Evolutionary conservation across 2,113 vertebrate species (phyloP).

Genomic region (Clarias magur): DNA sequence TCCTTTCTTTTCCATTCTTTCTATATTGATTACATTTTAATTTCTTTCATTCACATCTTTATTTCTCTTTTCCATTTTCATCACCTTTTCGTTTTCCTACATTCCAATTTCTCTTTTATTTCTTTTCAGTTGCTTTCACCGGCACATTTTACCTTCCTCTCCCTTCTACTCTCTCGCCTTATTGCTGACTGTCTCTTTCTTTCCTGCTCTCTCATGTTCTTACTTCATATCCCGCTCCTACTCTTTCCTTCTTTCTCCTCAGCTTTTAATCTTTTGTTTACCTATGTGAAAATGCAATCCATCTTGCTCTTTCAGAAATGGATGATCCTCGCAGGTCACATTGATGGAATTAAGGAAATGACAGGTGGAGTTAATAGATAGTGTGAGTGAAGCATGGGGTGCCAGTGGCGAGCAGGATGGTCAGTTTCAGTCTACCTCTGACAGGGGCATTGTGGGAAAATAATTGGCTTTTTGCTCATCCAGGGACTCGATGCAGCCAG

Average conservation of each 20-base stretch:
- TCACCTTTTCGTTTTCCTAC: not conserved
- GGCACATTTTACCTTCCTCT: not conserved
- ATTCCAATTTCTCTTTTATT: too few species aligned
- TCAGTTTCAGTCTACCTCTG: slow-evolving; percentile 71
- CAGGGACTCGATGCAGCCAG: slow-evolving; percentile 67
- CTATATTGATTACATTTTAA: not conserved
- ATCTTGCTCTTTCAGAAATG: slow-evolving; percentile 69
- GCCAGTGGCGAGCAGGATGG: slow-evolving; percentile 67
- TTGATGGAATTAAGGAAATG: slow-evolving; percentile 79
- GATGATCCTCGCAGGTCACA: slow-evolving; percentile 73
- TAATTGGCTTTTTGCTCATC: slow-evolving; percentile 73
- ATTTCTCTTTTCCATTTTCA: not conserved
- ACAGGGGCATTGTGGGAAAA: slow-evolving; percentile 75
- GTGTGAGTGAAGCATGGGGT: slow-evolving; percentile 67
- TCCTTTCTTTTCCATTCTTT: not conserved
- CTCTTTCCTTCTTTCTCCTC: not conserved
- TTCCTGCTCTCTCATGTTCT: not conserved
- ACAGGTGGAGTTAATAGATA: slow-evolving; percentile 74
- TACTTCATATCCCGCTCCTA: not conserved
- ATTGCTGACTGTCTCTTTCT: not conserved
- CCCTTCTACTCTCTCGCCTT: not conserved
- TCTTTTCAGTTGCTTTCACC: not conserved
- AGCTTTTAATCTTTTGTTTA: slow-evolving; percentile 19
- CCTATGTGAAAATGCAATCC: slow-evolving; percentile 67
- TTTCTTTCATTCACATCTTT: not conserved